Evolutionary conservation across 2,797 vertebrate genomes (phyloP).

Genomic region (Halcyon badia): DNA sequence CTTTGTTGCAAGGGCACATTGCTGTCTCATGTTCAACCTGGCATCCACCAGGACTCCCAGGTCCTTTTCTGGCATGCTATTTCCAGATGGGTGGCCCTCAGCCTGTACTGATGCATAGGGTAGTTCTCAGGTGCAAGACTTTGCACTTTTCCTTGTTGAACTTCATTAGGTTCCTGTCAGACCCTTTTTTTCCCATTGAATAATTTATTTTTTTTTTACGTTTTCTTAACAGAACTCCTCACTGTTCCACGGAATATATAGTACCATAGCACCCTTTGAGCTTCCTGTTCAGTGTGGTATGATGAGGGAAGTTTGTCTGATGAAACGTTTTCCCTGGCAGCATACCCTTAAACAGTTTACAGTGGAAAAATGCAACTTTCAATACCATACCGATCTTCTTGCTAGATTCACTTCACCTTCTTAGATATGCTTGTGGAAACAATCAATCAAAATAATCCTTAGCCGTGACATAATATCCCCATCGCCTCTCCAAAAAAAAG

Average conservation of each 20-base stretch:
- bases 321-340: not conserved
- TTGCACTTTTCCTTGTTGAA: not conserved
- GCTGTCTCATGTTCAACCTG: not conserved
- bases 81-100: not conserved
- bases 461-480: not conserved
- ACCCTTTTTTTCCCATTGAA: not conserved
- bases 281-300: not conserved
- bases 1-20: too few relatives aligned
- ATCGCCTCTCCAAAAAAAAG: not conserved
- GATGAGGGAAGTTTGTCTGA: not conserved
- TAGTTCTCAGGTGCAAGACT: not conserved
- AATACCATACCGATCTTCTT: slow-evolving; percentile 1
- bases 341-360: not conserved
- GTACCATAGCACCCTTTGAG: not conserved
- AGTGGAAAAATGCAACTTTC: slow-evolving; percentile 30
- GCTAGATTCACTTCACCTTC: not conserved
- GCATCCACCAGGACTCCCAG: not conserved
- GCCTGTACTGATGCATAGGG: too few relatives aligned
- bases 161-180: not conserved
- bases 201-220: not conserved
- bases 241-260: not conserved
- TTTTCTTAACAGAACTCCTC: not conserved
- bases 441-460: not conserved
- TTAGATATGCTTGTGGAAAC: not conserved
- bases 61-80: not conserved